Evolutionary conservation across 1,140 invertebrate species (phyloP), one percentile per base, ranked within the genome.

Genomic region (Hermetia illucens): DNA sequence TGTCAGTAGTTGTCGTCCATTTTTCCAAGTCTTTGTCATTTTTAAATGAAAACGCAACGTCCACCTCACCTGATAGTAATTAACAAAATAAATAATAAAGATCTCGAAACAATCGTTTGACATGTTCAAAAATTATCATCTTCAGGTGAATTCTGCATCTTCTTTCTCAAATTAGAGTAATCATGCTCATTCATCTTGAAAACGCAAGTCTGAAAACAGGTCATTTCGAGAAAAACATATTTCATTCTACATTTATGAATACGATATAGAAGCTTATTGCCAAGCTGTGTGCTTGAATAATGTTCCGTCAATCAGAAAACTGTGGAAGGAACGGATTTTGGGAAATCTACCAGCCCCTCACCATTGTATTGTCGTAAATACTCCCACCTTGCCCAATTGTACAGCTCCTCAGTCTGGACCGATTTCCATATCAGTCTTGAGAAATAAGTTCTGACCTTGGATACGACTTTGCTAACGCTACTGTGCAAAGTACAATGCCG

Each of bases 1-100:
- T 75, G 55, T 95, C 90, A 33, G 62, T 59, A 1, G 79, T 81
- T 1, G 77, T 65, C 17, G 78, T 58, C 79, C 86, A 94, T 19
- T 78, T 64, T 2, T 85, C 63, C 10, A 90, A 44, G 6, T 69
- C 69, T 22, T 74, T 55, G 9, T 70, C 57, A 20, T 70, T 61
- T 40, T 70, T 66, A 55, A 89, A 87, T 44, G 67, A 66, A 68
- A 75, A 87, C 2, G 74, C 36, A 21, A 80, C 53, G 52, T 86
- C 76, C 1, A 73, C 68, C 61, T 83, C 79, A 27, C 75, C 72
- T 70, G 16, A 45, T 5, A 45, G 0, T 15, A 40, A 21, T n/a
- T 29, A 39, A 13, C 24, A 30, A 34, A 34, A 43, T 22, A 35
- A 4, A 31, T 6, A 31, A 31, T 12, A 13, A 25, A 25, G n/a